Base-by-base conservation (phyloP, 1,140 invertebrate species). In the Drosophila guanche region DNA sequence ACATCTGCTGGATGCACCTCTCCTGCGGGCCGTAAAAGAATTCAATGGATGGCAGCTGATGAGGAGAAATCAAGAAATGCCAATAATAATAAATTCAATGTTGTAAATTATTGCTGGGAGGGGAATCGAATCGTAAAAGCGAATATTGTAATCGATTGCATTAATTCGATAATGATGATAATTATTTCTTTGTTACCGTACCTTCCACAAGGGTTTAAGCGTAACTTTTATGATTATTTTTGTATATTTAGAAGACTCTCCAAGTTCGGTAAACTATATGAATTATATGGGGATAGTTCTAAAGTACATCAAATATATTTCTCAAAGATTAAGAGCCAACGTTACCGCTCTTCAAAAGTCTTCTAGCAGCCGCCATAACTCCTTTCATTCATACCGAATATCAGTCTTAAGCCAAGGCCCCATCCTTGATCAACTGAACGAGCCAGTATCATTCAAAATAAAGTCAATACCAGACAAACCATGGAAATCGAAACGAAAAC, bases 141-240 rank as follows among this genome's bases (percentile, higher is more conserved):
- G 86, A 88, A 86, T 81, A 88, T 88, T 83, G 78, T 83, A 86
- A 88, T 88, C 83, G 83, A 76, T 72, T 78, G 75, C 83, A 88
- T 85, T 85, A 81, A 83, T 72, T 63, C 66, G 71, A 71, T 81
- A 88, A 88, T 67, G 56, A 63, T 58, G 73, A 47, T 63, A 58
- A 60, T 81, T 75, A 81, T 56, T 76, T 75, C 76, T 78, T 86
- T 58, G 46, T 63, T 67, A 59, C 52, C 4, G 29, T 33, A 27
- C 7, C 23, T 45, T 33, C 8, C 3, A 10, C 33, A 37, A 12
- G 33, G 8, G 33, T 2, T 37, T 12, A 4, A 4, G 33, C 10
- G 33, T 4, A 10, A 0, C 33, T 37, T 37, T 37, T 37, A 37
- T 37, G 33, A 4, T 33, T 29, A 0, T 4, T 12, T 37, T 37